These are phyloP conservation scores for Diadema setosum DNA, from an alignment of 35 echinoderm and acorn worm genomes.

Conservation along the genomic window DNA sequence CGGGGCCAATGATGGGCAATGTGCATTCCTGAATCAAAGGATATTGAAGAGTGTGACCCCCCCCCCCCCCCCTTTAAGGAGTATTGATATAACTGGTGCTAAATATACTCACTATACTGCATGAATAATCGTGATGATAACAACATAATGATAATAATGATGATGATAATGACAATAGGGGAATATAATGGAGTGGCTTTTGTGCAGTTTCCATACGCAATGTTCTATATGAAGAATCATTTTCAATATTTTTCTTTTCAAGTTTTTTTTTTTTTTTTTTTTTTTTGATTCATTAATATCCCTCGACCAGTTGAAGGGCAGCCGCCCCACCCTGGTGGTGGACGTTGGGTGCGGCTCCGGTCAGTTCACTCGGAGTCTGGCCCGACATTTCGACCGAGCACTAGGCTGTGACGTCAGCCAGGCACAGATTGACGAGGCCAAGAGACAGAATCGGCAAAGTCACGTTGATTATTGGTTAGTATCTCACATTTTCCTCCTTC, in stretches of 20 bases:
- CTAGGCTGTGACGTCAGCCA: constrained; percentile 58
- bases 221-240: too few relatives aligned
- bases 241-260: not conserved
- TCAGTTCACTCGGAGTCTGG: constrained; percentile 51
- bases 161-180: not conserved
- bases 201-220: too few relatives aligned
- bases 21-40: too few relatives aligned
- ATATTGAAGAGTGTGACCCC: too few relatives aligned
- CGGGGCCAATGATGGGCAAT: too few relatives aligned
- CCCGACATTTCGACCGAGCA: constrained; percentile 33
- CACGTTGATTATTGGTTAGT: constrained; percentile 67
- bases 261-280: not conserved
- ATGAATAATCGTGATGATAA: too few relatives aligned
- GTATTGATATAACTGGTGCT: too few relatives aligned
- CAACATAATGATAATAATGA: not conserved
- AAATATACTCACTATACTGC: too few relatives aligned
- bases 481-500: too few relatives aligned
- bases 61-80: too few relatives aligned
- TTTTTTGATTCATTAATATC: not conserved
- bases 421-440: constrained; percentile 38
- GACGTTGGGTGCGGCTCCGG: constrained; percentile 76
- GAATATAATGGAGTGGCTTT: not conserved
- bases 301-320: not conserved
- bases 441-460: not conserved
- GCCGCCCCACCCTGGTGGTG: constrained; percentile 27